Conservation (phyloP, 2,888 invertebrate species). For the Hemithea aestivaria region DNA sequence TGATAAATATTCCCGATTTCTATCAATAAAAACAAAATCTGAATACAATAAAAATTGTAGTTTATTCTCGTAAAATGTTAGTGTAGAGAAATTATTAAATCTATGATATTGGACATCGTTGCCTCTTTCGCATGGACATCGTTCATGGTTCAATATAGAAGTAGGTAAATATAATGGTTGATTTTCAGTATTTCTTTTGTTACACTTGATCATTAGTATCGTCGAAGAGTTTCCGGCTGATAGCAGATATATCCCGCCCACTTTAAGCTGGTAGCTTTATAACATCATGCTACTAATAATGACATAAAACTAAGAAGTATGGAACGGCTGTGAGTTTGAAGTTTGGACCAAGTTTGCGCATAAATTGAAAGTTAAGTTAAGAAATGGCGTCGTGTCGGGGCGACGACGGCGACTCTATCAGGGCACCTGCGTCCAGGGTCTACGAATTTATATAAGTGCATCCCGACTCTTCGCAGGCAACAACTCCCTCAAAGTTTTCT, state of each 20-base stretch:
- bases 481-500: constrained; percentile 56
- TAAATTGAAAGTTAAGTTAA: constrained; percentile 54
- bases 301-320: constrained; percentile 29
- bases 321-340: constrained; percentile 28
- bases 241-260: no score
- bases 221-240: no score
- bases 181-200: no score
- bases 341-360: constrained; percentile 45
- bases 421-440: constrained; percentile 56
- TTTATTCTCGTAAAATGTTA: no score
- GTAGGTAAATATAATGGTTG: no score
- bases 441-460: constrained; percentile 67
- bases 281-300: constrained; percentile 15
- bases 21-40: constrained; percentile 15
- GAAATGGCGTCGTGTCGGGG: constrained; percentile 40
- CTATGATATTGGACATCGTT: no score
- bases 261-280: no score
- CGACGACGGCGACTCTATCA: constrained; percentile 50
- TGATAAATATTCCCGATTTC: constrained; percentile 26
- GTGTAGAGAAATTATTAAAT: no score
- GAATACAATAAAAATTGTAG: no score
- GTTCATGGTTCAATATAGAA: no score
- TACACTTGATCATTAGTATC: no score
- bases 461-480: constrained; percentile 45
- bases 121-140: no score